Evolutionary conservation across 2,113 vertebrate species (phyloP), one percentile per base, ranked within the genome.

Genomic region (Dasyornis broadbenti): DNA sequence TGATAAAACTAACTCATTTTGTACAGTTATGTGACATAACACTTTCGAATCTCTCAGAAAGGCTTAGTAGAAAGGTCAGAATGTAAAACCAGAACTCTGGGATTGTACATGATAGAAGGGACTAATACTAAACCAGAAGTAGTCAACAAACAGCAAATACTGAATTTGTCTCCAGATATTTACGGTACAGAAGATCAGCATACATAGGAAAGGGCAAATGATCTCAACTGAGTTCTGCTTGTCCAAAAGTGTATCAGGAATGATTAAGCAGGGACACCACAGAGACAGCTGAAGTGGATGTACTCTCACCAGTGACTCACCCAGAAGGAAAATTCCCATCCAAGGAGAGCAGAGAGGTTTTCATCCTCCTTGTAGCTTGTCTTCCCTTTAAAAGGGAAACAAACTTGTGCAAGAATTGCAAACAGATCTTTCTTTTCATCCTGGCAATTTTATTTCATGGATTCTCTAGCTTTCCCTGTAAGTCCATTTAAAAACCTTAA

Each of bases 231-330:
- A 16, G 17, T 81, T 82, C 40, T 73, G 11, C 20, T 86, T 61
- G 33, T 39, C 60, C 22, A 61, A 27, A 91, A 78, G 19, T 44
- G 9, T 16, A 26, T 70, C 10, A 18, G 27, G 52, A 77, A 4
- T 2, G 2, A 6, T 7, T n/a, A 59, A 35, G n/a, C 37, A 85
- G 42, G 7, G 13, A 2, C 44, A 13, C 2, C 40, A 12, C 0
- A 0, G 30, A 23, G 31, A 31, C 31, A 50, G 10, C 2, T 59
- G 33, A 84, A 53, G 13, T 4, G 3, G 16, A 37, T 6, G 7
- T 28, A 39, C 4, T 13, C 27, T 18, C 31, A 19, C 4, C 31
- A 57, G 16, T 3, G 3, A 47, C 14, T 76, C 24, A 27, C 3
- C 2, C 10, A 44, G 24, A 78, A 72, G 26, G 28, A 28, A 89